Percentiles rank a stretch among this genome's conserved stretches.
Conservation (phyloP, 2,888 invertebrate species). For the Amiota communis region DNA sequence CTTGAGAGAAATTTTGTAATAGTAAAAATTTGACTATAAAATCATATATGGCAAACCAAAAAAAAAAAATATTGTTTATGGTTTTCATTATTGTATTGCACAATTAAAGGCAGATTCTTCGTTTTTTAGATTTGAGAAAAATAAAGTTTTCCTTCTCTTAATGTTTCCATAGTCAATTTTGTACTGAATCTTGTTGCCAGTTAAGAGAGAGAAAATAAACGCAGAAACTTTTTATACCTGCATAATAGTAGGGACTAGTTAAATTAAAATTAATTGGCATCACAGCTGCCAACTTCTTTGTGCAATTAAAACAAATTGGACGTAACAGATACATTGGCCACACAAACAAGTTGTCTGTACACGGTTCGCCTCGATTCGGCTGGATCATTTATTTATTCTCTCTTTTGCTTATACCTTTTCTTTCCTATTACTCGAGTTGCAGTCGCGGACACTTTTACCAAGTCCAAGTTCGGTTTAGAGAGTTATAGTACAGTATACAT, state of each 20-base stretch:
- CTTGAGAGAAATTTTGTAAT: no score
- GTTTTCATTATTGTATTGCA: no score
- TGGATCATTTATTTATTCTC: background rate
- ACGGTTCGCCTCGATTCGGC: background rate
- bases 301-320: constrained; percentile 68
- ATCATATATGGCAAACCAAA: no score
- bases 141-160: no score
- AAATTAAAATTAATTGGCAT: constrained; percentile 66
- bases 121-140: no score
- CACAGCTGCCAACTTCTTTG: constrained; percentile 61
- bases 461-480: constrained; percentile 16
- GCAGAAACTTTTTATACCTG: background rate
- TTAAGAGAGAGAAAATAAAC: background rate
- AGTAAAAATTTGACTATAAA: no score
- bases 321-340: constrained; percentile 56
- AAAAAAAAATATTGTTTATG: no score
- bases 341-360: constrained; percentile 19
- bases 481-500: background rate
- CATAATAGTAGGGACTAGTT: constrained; percentile 37
- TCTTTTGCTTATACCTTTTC: background rate
- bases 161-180: no score
- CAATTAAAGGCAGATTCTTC: no score
- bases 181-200: background rate
- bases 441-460: background rate
- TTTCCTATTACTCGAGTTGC: background rate